Evolutionary conservation across 2,113 vertebrate species (phyloP), one percentile per base, ranked within the genome.

Genomic region (Erythrocercus mccallii): DNA sequence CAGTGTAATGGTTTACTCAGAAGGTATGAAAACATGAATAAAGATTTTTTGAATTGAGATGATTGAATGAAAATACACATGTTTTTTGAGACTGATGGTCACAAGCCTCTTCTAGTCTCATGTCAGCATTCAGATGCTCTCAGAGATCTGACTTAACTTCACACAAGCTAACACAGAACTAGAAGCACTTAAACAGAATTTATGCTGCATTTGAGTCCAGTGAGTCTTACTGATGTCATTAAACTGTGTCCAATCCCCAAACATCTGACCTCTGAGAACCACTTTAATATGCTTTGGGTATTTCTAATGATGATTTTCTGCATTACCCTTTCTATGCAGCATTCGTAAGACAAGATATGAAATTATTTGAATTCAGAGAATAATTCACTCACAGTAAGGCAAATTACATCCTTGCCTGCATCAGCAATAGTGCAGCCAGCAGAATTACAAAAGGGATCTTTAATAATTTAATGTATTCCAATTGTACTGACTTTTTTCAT

Each of bases 1-100:
- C 51, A 42, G 9, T 57, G 23, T 69, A 90, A 73, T 80, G 38
- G 44, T 50, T 86, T 86, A 80, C 42, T 22, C 14, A 58, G 30
- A 83, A 80, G 47, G n/a, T 83, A 92, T 47, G 47, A 96, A 86
- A 85, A 77, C 16, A 45, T 62, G 66, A 94, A 88, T 77, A 92
- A 93, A 80, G 62, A 77, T 35, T 65, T 85, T 42, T 66, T 92
- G 8, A 92, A 77, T 51, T 70, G 42, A 86, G 58, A 42, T 86
- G 14, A 66, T 1, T 92, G 66, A 79, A 68, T 65, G 18, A 88
- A 86, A 92, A 80, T 57, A 15, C 28, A 17, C 7, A 2, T 53
- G 11, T 44, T 82, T 82, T 86, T 88, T 82, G 61, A 65, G 58
- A 44, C 15, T 31, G 37, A 38, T 33, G 15, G 24, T 22, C 65